These are phyloP conservation scores for Meteorus colon DNA, from an alignment of 2,888 invertebrate species.

Conservation along the genomic window DNA sequence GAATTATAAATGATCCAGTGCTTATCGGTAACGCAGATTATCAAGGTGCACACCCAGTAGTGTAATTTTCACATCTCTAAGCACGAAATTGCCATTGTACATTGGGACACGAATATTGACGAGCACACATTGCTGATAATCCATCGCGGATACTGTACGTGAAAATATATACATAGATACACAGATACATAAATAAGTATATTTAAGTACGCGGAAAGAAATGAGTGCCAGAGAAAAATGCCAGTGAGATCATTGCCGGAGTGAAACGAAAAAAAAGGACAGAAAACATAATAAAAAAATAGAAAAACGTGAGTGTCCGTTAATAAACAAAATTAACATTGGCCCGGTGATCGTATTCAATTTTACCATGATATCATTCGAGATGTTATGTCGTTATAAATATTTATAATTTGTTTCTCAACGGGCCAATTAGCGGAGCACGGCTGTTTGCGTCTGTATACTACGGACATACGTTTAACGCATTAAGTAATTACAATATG, in stretches of 20 bases:
- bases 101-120: slow-evolving; percentile 24
- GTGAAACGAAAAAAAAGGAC: slow-evolving; percentile 18
- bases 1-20: too few species aligned
- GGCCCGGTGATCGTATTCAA: background rate
- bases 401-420: background rate
- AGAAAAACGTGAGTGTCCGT: slow-evolving; percentile 33
- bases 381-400: background rate
- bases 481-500: background rate
- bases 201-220: slow-evolving; percentile 7
- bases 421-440: slow-evolving; percentile 11
- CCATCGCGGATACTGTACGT: slow-evolving; percentile 9
- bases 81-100: slow-evolving; percentile 15
- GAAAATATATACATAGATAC: background rate
- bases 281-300: background rate
- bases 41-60: background rate
- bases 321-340: slow-evolving; percentile 30
- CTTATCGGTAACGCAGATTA: too few species aligned
- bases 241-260: slow-evolving; percentile 30
- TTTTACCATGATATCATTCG: slow-evolving; percentile 1
- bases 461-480: slow-evolving; percentile 15
- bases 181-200: background rate
- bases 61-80: background rate
- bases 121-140: slow-evolving; percentile 16
- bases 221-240: slow-evolving; percentile 19
- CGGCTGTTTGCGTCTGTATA: background rate